Percentiles rank a stretch among this genome's conserved stretches.
Evolutionary conservation across 2,888 invertebrate genomes (phyloP).

Genomic region (Ryuthela nishihirai): DNA sequence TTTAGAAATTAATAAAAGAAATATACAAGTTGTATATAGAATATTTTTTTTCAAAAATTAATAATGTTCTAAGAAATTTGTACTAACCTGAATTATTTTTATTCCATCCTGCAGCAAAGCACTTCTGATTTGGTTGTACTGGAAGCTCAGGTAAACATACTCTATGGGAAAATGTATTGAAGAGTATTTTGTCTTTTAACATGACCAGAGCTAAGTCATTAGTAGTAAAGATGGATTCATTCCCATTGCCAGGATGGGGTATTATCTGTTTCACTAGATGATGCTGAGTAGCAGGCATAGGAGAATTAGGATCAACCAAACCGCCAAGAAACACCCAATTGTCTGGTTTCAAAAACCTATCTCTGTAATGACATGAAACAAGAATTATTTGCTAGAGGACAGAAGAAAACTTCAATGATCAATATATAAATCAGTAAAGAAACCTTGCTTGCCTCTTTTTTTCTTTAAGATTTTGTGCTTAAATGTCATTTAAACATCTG

Average conservation of each 20-base stretch:
- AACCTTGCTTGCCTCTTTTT: not conserved
- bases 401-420: not conserved
- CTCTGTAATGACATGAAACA: slow-evolving; percentile 4
- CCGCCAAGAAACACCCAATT: slow-evolving; percentile 21
- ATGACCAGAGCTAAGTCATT: slow-evolving; percentile 15
- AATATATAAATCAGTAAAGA: not conserved
- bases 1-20: too few relatives aligned
- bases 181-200: slow-evolving; percentile 3
- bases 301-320: not conserved
- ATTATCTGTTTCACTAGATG: slow-evolving; percentile 12
- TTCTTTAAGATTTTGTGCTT: not conserved
- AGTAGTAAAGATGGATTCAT: slow-evolving; percentile 3
- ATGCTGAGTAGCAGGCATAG: slow-evolving; percentile 1
- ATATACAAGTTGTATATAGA: too few relatives aligned
- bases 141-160: slow-evolving; percentile 9
- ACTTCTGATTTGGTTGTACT: not conserved
- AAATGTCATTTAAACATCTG: too few relatives aligned
- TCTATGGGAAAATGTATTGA: slow-evolving; percentile 4
- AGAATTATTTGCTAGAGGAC: not conserved
- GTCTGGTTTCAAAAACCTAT: slow-evolving; percentile 5
- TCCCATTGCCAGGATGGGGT: not conserved
- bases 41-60: too few relatives aligned
- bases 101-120: slow-evolving; percentile 20
- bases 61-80: too few relatives aligned
- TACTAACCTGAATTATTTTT: slow-evolving; percentile 7